Conservation (phyloP, 1,140 invertebrate species). For the Drosophila baimaii region DNA sequence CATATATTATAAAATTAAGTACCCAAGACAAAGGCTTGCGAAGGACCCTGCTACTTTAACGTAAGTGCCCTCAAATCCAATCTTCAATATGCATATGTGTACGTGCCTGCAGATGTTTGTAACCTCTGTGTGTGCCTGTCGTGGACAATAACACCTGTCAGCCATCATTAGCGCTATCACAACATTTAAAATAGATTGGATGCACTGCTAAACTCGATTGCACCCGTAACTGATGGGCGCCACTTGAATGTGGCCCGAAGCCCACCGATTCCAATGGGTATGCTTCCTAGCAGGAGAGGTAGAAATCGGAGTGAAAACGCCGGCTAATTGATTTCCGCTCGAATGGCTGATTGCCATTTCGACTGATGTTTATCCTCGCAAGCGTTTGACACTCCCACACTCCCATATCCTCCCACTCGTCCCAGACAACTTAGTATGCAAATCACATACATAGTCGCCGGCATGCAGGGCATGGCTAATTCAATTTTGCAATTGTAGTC, state of each 20-base stretch:
- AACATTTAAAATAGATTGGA: slow-evolving; percentile 8
- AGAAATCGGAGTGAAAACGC: slow-evolving; percentile 9
- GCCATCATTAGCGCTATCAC: slow-evolving; percentile 13
- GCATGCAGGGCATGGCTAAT: slow-evolving; percentile 65
- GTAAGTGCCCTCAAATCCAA: too few species aligned
- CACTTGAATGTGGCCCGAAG: slow-evolving; percentile 14
- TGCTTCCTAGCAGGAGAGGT: neutral
- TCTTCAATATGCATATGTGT: too few species aligned
- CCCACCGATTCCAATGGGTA: neutral
- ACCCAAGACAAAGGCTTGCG: too few species aligned
- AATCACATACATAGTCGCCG: slow-evolving; percentile 30
- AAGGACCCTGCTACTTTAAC: too few species aligned
- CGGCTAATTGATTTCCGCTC: slow-evolving; percentile 67
- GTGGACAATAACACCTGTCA: slow-evolving; percentile 27
- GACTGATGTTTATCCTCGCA: slow-evolving; percentile 45
- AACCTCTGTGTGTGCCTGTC: neutral
- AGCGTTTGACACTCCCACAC: slow-evolving; percentile 18
- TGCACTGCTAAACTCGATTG: slow-evolving; percentile 18
- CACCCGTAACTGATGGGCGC: slow-evolving; percentile 14
- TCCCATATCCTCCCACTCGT: neutral
- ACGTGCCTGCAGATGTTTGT: too few species aligned
- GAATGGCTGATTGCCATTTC: slow-evolving; percentile 53
- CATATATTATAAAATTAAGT: too few species aligned
- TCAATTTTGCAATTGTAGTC: slow-evolving; percentile 73
- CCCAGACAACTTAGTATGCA: slow-evolving; percentile 39